Evolutionary conservation across 2,888 invertebrate species (phyloP), one percentile per base, ranked within the genome.

Genomic region (Piscicola geometra): DNA sequence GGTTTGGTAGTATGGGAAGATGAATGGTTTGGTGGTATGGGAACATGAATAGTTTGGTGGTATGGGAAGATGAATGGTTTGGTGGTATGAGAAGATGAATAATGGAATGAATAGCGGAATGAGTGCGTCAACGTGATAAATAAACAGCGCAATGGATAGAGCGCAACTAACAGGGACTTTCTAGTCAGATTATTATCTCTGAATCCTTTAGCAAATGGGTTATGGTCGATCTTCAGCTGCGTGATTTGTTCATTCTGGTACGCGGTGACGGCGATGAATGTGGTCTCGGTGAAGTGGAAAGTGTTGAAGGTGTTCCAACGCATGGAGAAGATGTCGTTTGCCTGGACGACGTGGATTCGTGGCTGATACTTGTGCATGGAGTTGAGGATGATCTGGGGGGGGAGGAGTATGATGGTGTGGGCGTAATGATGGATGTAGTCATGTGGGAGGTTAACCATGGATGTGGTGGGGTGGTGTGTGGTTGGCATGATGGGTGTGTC

Each of bases 301-400:
- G 85, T 85, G 80, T 84, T 83, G 81, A 84, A 83, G 3, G 83
- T 82, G 71, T 83, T 84, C 83, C 85, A 85, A 18, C 84, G 77
- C 83, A 85, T 83, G 52, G 83, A 83, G 81, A 84, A 84, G 69
- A 85, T 94, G 83, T 93, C 91, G 12, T 91, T 88, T 68, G 85
- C 84, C 76, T 84, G 85, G 0, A 85, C 84, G 36, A 86, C 82
- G 81, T 85, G 85, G 1, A 85, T 80, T 15, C 86, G 80, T 5
- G 85, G 85, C 79, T 84, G 83, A 79, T 85, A 86, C 79, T 86
- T 86, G 82, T 85, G 85, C 86, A 86, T 86, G n/a, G 85, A 85
- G 79, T 85, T 85, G 50, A 86, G 80, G 50, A 86, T 85, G 41
- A 85, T 84, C 84, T 85, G 82, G 32, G 78, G 68, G 3, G 60